These are phyloP conservation scores for Heteromormyrus szaboi DNA, from an alignment of 2,797 vertebrate species.

Conservation along the genomic window DNA sequence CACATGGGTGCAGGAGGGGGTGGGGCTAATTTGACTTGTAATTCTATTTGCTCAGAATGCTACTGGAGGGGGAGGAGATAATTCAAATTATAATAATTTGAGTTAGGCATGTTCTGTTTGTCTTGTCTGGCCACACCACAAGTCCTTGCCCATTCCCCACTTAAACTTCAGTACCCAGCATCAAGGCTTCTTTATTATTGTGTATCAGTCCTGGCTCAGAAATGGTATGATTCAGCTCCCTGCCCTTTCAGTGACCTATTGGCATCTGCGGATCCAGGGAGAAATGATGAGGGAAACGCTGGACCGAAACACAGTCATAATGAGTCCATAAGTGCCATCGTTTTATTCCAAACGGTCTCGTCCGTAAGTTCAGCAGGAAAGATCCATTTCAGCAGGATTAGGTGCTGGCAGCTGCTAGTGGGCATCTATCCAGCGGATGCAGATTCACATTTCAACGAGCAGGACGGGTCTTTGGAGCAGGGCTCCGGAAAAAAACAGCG, in stretches of 20 bases:
- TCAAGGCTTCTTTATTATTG: constrained; percentile 27
- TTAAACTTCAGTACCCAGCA: constrained; percentile 39
- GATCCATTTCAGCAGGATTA: neutral
- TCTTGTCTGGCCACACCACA: constrained; percentile 7
- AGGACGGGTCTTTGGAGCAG: neutral
- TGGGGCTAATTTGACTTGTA: constrained; percentile 26
- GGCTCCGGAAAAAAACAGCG: neutral
- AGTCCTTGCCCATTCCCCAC: constrained; percentile 15
- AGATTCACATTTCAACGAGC: neutral
- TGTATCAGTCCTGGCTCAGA: constrained; percentile 8
- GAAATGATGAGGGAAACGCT: neutral
- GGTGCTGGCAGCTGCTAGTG: neutral
- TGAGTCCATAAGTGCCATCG: neutral
- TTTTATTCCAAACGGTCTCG: neutral
- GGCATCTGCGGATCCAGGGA: neutral
- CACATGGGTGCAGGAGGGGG: neutral
- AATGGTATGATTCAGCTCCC: constrained; percentile 2
- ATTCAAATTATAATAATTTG: constrained; percentile 34
- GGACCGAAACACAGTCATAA: neutral
- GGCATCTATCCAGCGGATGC: neutral
- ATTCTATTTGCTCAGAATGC: constrained; percentile 14
- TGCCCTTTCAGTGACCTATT: neutral
- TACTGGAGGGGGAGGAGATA: neutral
- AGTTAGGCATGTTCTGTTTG: constrained; percentile 5
- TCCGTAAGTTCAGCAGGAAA: neutral